Conservation (phyloP, 2,888 invertebrate genomes). For the Epistrophella euchroma region DNA sequence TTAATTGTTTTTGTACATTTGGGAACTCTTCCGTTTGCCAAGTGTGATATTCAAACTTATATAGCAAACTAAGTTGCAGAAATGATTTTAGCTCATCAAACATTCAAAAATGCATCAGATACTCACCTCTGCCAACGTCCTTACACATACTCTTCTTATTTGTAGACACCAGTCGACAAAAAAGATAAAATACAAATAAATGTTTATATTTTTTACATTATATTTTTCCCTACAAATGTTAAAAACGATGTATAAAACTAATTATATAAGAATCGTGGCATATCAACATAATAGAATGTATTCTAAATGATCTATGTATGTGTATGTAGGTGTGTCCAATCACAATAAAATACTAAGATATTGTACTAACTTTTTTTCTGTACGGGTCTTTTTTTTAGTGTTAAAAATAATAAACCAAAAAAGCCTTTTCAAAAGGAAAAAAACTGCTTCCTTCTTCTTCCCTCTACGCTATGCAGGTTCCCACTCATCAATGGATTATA, state of each 20-base stretch:
- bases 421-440: background rate
- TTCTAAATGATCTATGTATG: background rate
- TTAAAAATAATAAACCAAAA: background rate
- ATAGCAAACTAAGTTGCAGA: too few species aligned
- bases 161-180: too few species aligned
- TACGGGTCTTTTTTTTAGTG: background rate
- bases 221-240: constrained; percentile 28
- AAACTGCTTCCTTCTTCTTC: background rate
- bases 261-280: constrained; percentile 10
- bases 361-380: background rate
- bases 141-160: too few species aligned
- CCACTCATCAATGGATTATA: background rate
- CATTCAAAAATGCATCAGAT: too few species aligned
- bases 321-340: constrained; percentile 19
- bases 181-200: background rate
- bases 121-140: too few species aligned
- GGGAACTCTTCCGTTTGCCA: too few species aligned
- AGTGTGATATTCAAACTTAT: too few species aligned
- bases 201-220: constrained; percentile 4
- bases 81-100: too few species aligned
- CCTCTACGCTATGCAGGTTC: background rate
- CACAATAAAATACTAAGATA: constrained; percentile 31
- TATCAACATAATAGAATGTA: background rate
- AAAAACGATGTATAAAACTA: background rate
- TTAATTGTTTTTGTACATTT: too few species aligned